Evolutionary conservation across 2,797 vertebrate genomes (phyloP).

Genomic region (Platalea minor): DNA sequence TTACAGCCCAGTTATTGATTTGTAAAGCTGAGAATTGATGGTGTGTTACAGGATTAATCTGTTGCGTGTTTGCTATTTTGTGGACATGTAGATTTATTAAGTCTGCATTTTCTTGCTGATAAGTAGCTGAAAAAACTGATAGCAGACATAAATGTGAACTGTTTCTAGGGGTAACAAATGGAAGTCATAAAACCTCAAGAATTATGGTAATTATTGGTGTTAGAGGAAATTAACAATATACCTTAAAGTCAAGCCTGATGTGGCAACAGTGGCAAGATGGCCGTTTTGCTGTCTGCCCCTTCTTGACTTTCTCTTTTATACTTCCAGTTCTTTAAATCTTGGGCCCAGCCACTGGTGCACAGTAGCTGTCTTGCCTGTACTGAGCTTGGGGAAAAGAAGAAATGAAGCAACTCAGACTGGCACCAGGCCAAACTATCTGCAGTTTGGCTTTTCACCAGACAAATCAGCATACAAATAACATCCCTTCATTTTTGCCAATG

Average conservation of each 20-base stretch:
- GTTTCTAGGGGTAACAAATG: not conserved
- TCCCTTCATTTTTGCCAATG: conserved; percentile 28
- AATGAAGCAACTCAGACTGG: not conserved
- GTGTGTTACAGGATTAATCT: conserved; percentile 26
- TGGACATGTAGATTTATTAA: not conserved
- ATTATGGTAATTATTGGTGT: not conserved
- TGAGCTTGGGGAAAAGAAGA: not conserved
- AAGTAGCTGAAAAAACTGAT: not conserved
- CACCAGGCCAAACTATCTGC: not conserved
- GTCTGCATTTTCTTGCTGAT: not conserved
- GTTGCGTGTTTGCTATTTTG: not conserved
- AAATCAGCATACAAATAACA: conserved; percentile 42
- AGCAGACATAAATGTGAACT: not conserved
- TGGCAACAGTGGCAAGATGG: not conserved
- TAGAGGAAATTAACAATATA: not conserved
- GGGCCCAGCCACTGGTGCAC: not conserved
- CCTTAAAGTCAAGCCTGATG: not conserved
- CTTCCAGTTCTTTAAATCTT: not conserved
- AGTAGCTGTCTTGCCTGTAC: not conserved
- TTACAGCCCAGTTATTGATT: not conserved
- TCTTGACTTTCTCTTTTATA: not conserved
- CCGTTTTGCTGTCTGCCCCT: not conserved
- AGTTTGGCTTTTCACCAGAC: conserved; percentile 36
- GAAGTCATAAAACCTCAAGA: not conserved
- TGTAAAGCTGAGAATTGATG: conserved; percentile 18